phyloP scores from a whole-genome alignment of 2,113 vertebrate genomes.

The Fulmarus glacialis region DNA sequence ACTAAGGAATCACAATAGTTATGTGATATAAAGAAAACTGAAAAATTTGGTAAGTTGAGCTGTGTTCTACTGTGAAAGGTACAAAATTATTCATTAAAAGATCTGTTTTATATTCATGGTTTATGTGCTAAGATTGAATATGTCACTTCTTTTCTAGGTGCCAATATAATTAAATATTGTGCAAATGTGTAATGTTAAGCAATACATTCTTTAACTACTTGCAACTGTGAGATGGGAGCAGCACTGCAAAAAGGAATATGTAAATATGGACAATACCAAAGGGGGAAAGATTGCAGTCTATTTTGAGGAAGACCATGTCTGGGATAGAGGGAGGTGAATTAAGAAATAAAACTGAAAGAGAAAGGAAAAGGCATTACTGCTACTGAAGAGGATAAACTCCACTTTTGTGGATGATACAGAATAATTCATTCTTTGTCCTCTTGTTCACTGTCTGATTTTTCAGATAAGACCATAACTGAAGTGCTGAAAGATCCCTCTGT shows the following conservation, averaged over 20 bases:
- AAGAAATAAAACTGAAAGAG: neutral
- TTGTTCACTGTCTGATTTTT: neutral
- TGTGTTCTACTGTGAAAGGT: neutral
- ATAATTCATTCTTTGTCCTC: neutral
- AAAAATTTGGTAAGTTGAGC: neutral
- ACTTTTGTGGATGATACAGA: neutral
- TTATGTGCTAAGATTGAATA: neutral
- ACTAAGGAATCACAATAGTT: neutral
- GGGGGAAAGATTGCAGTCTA: neutral
- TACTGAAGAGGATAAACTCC: neutral
- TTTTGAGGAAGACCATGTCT: neutral
- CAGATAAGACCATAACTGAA: neutral
- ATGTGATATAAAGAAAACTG: neutral
- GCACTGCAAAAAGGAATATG: neutral
- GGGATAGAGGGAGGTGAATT: neutral
- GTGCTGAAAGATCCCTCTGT: neutral
- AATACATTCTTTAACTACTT: neutral
- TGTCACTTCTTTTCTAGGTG: neutral
- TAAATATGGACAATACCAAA: neutral
- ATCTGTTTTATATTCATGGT: neutral
- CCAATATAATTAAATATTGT: neutral
- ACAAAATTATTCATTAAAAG: neutral
- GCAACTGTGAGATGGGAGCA: neutral
- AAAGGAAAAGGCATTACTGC: neutral
- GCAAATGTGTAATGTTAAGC: neutral